These are phyloP conservation scores for Didymodactylos carnosus DNA, from an alignment of 2,888 invertebrate species.

Conservation along the genomic window DNA sequence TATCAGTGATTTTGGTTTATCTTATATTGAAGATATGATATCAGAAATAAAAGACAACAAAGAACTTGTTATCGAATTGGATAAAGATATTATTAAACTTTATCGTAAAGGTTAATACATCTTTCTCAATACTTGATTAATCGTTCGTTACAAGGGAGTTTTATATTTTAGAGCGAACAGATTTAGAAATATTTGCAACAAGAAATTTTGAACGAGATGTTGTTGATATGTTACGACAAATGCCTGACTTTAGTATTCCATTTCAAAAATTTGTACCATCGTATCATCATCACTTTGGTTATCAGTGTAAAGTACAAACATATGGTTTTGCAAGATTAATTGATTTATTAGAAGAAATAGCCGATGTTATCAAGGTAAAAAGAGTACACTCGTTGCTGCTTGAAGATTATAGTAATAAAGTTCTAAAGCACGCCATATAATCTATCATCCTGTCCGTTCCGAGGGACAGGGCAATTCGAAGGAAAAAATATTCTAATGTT, in stretches of 20 bases:
- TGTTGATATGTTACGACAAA: constrained; percentile 62
- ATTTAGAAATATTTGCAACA: background rate
- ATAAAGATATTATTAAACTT: background rate
- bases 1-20: constrained; percentile 67
- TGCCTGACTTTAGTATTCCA: constrained; percentile 62
- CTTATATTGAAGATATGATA: constrained; percentile 49
- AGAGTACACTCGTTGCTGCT: too few species aligned
- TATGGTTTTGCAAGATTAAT: constrained; percentile 77
- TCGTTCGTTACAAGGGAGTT: too few species aligned
- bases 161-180: background rate
- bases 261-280: constrained; percentile 82
- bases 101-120: background rate
- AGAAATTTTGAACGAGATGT: constrained; percentile 54
- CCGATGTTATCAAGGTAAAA: too few species aligned
- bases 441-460: too few species aligned
- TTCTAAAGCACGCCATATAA: too few species aligned
- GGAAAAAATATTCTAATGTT: too few species aligned
- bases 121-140: too few species aligned
- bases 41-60: constrained; percentile 23
- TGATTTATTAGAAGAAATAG: constrained; percentile 58
- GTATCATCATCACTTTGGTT: constrained; percentile 80
- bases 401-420: too few species aligned
- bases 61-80: background rate
- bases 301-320: constrained; percentile 71
- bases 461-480: too few species aligned